Percentiles rank a stretch among this genome's conserved stretches.
Evolutionary conservation across 35 echinoderm and acorn worm genomes (phyloP).

Genomic region (Amphiura filiformis): DNA sequence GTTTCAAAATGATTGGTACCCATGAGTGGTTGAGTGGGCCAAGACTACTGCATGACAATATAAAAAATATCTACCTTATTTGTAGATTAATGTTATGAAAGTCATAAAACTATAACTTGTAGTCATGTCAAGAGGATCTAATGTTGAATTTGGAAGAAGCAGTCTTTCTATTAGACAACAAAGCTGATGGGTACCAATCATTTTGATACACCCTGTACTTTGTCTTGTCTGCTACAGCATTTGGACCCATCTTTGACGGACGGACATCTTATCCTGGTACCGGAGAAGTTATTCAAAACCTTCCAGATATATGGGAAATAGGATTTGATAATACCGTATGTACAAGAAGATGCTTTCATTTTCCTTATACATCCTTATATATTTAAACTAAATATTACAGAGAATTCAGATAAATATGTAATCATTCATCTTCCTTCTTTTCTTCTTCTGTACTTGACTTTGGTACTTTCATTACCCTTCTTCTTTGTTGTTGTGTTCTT

Average conservation of each 20-base stretch:
- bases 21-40: no score
- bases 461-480: not conserved
- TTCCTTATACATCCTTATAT: not conserved
- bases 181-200: no score
- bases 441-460: not conserved
- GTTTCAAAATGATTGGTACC: no score
- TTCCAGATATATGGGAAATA: not conserved
- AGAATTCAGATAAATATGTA: not conserved
- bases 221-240: not conserved
- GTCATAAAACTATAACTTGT: no score
- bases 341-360: not conserved
- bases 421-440: not conserved
- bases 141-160: no score
- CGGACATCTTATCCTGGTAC: not conserved
- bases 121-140: no score
- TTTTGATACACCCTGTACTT: no score
- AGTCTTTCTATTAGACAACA: no score
- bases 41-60: no score
- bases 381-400: not conserved
- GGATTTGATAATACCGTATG: not conserved
- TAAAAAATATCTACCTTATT: no score
- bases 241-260: not conserved
- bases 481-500: not conserved
- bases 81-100: no score
- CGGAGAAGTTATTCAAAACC: not conserved